Conservation (phyloP, 2,888 invertebrate species). For the Acleris literana region DNA sequence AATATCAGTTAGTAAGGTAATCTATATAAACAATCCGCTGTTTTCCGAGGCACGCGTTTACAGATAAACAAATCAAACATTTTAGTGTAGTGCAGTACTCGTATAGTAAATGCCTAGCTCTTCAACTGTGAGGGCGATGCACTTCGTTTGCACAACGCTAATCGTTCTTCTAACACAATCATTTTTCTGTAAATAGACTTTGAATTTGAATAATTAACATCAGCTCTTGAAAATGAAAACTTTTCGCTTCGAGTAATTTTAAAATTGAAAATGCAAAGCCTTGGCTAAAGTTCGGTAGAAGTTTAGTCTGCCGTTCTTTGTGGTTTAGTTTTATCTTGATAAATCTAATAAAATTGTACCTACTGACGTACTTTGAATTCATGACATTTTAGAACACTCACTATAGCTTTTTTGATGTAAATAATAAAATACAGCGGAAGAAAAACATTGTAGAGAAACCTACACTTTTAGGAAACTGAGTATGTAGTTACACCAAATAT, state of each 20-base stretch:
- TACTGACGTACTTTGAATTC: no score
- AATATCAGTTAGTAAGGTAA: slow-evolving; percentile 27
- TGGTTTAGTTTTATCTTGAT: no score
- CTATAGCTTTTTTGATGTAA: no score
- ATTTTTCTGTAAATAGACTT: slow-evolving; percentile 12
- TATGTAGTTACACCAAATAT: no score
- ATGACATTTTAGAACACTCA: no score
- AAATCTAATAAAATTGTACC: no score
- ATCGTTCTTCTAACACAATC: slow-evolving; percentile 13
- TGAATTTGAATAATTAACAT: slow-evolving; percentile 7
- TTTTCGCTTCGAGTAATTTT: background rate
- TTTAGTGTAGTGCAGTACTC: background rate
- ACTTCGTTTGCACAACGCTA: slow-evolving; percentile 30
- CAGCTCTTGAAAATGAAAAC: background rate
- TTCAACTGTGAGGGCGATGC: slow-evolving; percentile 37
- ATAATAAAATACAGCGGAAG: no score
- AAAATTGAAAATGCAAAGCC: background rate
- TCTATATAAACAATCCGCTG: slow-evolving; percentile 48
- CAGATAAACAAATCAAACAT: slow-evolving; percentile 37
- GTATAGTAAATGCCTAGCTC: background rate
- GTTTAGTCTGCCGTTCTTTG: no score
- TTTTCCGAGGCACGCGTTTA: slow-evolving; percentile 37
- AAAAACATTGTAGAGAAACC: no score
- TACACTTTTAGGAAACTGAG: no score
- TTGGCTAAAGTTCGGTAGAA: no score